Evolutionary conservation across 2,113 vertebrate genomes (phyloP).

Genomic region (Tauraco erythrolophus): DNA sequence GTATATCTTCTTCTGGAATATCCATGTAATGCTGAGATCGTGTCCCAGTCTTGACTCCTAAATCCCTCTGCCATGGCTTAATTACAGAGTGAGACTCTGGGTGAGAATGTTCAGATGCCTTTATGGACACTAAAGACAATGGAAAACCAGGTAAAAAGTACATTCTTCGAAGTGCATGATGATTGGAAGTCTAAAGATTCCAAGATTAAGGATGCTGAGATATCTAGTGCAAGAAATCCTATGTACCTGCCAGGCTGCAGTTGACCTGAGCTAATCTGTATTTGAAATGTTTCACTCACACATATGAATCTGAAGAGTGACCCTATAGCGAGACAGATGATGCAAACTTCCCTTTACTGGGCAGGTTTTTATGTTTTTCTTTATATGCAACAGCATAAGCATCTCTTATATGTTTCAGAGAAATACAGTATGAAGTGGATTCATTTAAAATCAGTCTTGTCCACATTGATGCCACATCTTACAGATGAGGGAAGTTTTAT

Average conservation of each 20-base stretch:
- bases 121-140: neutral
- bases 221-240: neutral
- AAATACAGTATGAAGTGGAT: neutral
- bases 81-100: neutral
- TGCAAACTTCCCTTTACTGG: neutral
- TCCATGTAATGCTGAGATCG: rapidly evolving
- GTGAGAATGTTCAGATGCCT: neutral
- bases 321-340: neutral
- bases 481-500: neutral
- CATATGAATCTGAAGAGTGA: neutral
- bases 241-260: neutral
- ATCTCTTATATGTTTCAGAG: neutral
- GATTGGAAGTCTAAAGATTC: neutral
- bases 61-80: neutral
- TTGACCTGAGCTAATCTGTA: neutral
- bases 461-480: neutral
- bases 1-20: neutral
- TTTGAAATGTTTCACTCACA: neutral
- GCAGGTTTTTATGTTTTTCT: neutral
- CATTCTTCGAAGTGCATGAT: rapidly evolving
- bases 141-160: neutral
- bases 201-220: neutral
- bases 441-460: neutral
- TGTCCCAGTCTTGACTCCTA: neutral
- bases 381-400: rapidly evolving